Evolutionary conservation across 2,888 invertebrate species (phyloP), one percentile per base, ranked within the genome.

Genomic region (Furcula furcula): DNA sequence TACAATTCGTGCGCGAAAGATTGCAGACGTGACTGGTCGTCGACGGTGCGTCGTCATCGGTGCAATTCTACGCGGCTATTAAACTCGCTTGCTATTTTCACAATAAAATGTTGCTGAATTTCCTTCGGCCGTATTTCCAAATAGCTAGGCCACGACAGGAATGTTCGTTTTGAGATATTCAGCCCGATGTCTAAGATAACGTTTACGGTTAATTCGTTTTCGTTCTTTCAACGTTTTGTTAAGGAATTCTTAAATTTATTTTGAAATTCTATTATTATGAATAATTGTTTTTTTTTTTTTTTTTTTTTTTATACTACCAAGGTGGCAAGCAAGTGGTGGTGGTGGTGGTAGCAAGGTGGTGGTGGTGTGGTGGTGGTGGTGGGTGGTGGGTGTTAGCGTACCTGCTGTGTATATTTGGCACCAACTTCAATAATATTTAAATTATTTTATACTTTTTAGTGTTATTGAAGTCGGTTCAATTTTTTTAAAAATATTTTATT

Each of bases 91-190:
- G 57, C 54, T 65, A 52, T 60, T 53, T 63, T 61, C 51, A 74
- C 72, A 71, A 76, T 76, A 78, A 78, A 79, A 77, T 56, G 54
- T 43, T 59, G 55, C 59, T 45, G 63, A 70, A 73, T 69, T 72
- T 68, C 60, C 61, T 62, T 58, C 44, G 53, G 64, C 63, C 54
- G 64, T 71, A 70, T 76, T 77, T 74, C 62, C 64, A 56, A 74
- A 75, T 62, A 60, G 65, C 57, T 62, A 42, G 53, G 63, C 64
- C 55, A 62, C 59, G 55, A 55, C 38, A 50, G 69, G 64, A 76
- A 76, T 80, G 75, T 77, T 76, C 76, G 70, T 75, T 74, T 67
- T 66, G 64, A 72, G 68, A 76, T 75, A 68, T 73, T 75, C 70
- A 67, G 65, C 57, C 46, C 36, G n/a, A 9, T 18, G 25, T 6